Evolutionary conservation across 2,113 vertebrate genomes (phyloP), one percentile per base, ranked within the genome.

Genomic region (Scalopus aquaticus): DNA sequence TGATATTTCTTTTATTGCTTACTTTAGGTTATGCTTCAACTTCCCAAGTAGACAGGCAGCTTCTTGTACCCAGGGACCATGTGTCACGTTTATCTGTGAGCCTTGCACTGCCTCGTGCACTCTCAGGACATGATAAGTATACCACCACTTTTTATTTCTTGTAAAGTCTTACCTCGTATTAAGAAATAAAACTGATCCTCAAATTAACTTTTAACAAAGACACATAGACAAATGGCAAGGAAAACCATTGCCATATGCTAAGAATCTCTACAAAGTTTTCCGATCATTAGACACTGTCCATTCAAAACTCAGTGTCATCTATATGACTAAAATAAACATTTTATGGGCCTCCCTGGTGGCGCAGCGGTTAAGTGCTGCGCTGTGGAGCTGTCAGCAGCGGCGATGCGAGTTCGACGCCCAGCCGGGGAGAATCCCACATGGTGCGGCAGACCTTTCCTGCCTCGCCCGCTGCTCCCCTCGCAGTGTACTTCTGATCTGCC

Each of bases 131-230:
- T 51, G 26, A 72, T 15, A 78, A 13, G 6, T 42, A 19, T 19
- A 84, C 11, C 4, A 46, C 9, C n/a, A 46, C 13, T 7, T 49
- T 77, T 87, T 51, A 56, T 35, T 35, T 6, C 20, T 82, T 58
- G 17, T 35, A 32, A 9, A 72, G 9, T 49, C 9, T 79, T 74
- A 35, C 6, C 9, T 91, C 67, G 37, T 30, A 60, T 88, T 95
- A 58, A 86, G 11, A 69, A 91, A 28, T 46, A 72, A 95, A 89
- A 69, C 35, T 11, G 16, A 91, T 60, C 28, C 35, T 82, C 24
- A 64, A 58, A 42, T 22, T 89, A 77, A 65, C 44, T 72, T 91
- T 78, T 70, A 94, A 79, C 35, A 65, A 74, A 91, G 32, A 44
- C 35, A 82, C 54, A 54, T 24, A 85, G 69, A 76, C 20, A 30